These are phyloP conservation scores for Drosophila serrata DNA, from an alignment of 1,140 invertebrate species.

Conservation along the genomic window DNA sequence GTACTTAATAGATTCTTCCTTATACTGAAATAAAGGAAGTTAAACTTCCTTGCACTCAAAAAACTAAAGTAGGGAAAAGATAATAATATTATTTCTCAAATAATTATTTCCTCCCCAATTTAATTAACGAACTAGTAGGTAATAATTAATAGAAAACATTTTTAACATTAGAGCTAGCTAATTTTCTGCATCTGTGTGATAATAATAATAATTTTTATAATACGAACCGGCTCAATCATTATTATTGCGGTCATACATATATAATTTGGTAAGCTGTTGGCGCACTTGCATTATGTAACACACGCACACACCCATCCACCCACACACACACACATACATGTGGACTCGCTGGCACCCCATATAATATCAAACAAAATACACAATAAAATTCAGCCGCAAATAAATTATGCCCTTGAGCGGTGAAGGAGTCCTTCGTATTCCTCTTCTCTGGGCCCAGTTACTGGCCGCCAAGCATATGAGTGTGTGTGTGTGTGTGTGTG, in stretches of 20 bases:
- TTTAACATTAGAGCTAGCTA: too few species aligned
- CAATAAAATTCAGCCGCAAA: conserved; percentile 81
- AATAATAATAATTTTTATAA: conserved; percentile 60
- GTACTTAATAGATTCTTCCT: background rate
- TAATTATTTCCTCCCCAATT: background rate
- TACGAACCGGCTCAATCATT: conserved; percentile 41
- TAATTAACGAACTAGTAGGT: background rate
- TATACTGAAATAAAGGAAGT: background rate
- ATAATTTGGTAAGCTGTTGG: conserved; percentile 73
- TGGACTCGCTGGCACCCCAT: conserved; percentile 31
- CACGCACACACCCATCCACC: conserved; percentile 24
- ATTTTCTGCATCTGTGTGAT: conserved; percentile 32
- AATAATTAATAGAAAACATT: background rate
- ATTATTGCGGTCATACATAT: conserved; percentile 43
- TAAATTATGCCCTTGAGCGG: conserved; percentile 80
- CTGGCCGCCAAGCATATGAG: conserved; percentile 21
- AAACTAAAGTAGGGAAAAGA: too few species aligned
- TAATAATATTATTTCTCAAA: too few species aligned
- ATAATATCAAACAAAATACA: conserved; percentile 79
- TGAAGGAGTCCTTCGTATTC: conserved; percentile 30
- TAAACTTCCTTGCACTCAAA: background rate
- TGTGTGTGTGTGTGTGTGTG: conserved; percentile 5
- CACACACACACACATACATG: conserved; percentile 13
- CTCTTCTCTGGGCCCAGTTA: conserved; percentile 18
- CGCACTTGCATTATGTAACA: conserved; percentile 53